Percentiles rank a stretch among this genome's conserved stretches.
These are phyloP conservation scores for Rhea americana DNA, from an alignment of 2,113 vertebrate species.

Conservation along the genomic window DNA sequence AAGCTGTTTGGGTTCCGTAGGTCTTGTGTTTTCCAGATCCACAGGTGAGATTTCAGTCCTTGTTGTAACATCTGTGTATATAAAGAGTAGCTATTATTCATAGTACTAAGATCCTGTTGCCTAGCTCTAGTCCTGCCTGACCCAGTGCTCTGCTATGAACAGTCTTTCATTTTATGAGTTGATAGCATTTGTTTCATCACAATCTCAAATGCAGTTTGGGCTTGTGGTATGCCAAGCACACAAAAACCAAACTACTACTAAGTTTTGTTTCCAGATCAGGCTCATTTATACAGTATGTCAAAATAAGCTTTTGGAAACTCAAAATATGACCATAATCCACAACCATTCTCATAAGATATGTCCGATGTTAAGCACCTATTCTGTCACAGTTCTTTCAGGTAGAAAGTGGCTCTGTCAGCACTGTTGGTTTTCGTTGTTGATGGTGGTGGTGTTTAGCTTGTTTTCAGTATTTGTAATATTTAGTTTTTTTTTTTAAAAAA, in stretches of 20 bases:
- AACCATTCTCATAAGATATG: background rate
- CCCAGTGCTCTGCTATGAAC: background rate
- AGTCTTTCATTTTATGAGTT: background rate
- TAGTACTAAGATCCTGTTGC: background rate
- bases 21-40: background rate
- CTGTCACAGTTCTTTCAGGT: conserved; percentile 44
- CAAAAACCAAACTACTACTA: conserved; percentile 44
- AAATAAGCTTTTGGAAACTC: conserved; percentile 45
- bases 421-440: background rate
- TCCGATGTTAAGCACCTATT: conserved; percentile 61
- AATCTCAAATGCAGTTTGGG: background rate
- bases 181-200: background rate
- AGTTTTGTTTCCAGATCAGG: conserved; percentile 56
- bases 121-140: background rate
- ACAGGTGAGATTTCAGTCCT: background rate
- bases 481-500: conserved; percentile 19
- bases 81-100: background rate
- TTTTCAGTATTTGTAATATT: background rate
- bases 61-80: background rate
- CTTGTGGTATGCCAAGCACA: background rate
- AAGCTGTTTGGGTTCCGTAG: background rate
- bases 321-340: background rate
- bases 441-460: background rate
- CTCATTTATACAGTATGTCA: conserved; percentile 43
- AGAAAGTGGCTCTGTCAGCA: conserved; percentile 43